Evolutionary conservation across 1,140 invertebrate genomes (phyloP).

Genomic region (Camponotus vicinus): DNA sequence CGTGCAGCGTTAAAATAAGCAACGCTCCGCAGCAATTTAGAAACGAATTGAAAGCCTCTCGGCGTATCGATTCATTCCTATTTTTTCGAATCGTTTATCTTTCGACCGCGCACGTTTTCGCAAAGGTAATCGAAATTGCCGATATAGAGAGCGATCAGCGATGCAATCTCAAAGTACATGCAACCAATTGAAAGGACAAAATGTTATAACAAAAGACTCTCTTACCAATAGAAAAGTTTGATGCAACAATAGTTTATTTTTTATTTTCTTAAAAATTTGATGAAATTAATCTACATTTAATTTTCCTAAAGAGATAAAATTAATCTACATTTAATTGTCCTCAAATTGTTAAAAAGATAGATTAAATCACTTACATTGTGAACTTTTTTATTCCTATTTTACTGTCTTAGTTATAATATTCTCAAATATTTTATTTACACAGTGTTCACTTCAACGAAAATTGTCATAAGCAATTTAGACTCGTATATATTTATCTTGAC

Average conservation of each 20-base stretch:
- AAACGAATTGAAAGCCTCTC: conserved; percentile 34
- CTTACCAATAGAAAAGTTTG: neutral
- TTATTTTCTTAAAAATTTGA: neutral
- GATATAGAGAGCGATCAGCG: conserved; percentile 33
- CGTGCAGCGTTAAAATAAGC: conserved; percentile 42
- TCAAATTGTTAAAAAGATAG: neutral
- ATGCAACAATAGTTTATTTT: neutral
- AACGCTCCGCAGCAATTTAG: conserved; percentile 17
- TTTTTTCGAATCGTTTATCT: conserved; percentile 52
- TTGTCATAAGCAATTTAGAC: neutral
- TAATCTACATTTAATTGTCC: neutral
- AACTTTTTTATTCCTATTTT: neutral
- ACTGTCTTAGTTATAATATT: conserved; percentile 1
- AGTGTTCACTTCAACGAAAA: neutral
- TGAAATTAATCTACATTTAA: neutral
- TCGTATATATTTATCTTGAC: conserved; percentile 17
- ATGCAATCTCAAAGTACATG: conserved; percentile 20
- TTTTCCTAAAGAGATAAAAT: neutral
- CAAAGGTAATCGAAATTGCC: conserved; percentile 49
- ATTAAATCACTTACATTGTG: neutral
- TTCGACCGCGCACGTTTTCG: neutral
- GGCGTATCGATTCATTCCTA: conserved; percentile 2
- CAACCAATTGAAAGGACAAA: neutral
- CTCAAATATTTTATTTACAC: no score
- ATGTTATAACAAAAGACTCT: neutral